Evolutionary conservation across 2,888 invertebrate genomes (phyloP).

Genomic region (Mylabris sibirica): DNA sequence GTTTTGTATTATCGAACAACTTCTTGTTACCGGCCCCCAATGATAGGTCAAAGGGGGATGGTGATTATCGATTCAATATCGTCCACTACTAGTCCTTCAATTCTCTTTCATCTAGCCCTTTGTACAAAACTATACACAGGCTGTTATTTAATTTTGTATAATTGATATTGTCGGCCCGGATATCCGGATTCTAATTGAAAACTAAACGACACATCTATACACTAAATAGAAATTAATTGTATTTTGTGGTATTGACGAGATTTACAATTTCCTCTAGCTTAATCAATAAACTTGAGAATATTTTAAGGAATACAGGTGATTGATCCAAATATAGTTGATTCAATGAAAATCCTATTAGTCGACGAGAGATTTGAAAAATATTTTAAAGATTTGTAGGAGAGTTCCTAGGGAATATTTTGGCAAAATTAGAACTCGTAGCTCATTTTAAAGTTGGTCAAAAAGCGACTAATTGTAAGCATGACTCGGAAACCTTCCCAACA

Average conservation of each 20-base stretch:
- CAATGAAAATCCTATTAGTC: too few relatives aligned
- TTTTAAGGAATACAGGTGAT: too few relatives aligned
- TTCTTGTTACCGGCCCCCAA: background rate
- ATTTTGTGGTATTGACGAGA: background rate
- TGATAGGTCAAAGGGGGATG: background rate
- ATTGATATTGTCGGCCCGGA: background rate
- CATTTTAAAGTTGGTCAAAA: too few relatives aligned
- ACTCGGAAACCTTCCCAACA: too few relatives aligned
- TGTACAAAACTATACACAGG: background rate
- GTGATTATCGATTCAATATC: background rate
- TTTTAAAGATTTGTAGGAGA: too few relatives aligned
- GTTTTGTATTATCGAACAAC: background rate
- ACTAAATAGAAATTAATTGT: background rate
- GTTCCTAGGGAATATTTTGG: too few relatives aligned
- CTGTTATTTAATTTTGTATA: conserved; percentile 4
- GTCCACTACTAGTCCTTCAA: background rate
- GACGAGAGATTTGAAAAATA: too few relatives aligned
- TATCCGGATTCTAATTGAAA: background rate
- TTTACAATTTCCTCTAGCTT: background rate
- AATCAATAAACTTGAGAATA: background rate
- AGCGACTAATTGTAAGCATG: too few relatives aligned
- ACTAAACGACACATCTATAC: background rate
- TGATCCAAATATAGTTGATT: too few relatives aligned
- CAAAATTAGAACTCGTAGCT: too few relatives aligned
- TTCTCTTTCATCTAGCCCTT: background rate